A percentile compares a stretch with the other conserved stretches of the same genome.
Evolutionary conservation across 2,797 vertebrate genomes (phyloP).

Genomic region (Sphaeramia orbicularis): DNA sequence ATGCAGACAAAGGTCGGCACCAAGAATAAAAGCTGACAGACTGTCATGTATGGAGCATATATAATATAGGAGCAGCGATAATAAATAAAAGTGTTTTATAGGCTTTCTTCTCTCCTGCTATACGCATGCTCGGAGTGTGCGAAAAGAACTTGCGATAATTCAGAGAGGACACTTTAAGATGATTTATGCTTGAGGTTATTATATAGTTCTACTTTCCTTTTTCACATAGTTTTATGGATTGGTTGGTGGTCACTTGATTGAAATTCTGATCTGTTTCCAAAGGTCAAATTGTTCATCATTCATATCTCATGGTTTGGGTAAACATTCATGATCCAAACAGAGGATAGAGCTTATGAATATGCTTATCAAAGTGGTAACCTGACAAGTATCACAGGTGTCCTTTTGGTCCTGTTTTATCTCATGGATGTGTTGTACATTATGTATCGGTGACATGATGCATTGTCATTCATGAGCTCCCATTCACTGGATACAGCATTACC

Average conservation of each 20-base stretch:
- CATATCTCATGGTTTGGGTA: constrained; percentile 78
- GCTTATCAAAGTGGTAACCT: constrained; percentile 59
- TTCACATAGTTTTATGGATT: constrained; percentile 73
- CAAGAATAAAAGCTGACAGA: constrained; percentile 85
- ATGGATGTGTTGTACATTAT: constrained; percentile 29
- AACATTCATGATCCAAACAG: constrained; percentile 63
- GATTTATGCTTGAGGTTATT: constrained; percentile 38
- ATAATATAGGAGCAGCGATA: constrained; percentile 21
- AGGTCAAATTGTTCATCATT: constrained; percentile 87
- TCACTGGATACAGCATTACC: constrained; percentile 16
- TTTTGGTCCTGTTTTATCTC: constrained; percentile 44
- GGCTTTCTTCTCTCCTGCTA: constrained; percentile 8
- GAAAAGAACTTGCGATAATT: constrained; percentile 18
- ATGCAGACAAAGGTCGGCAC: constrained; percentile 89
- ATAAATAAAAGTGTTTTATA: constrained; percentile 38
- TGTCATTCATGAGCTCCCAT: constrained; percentile 57
- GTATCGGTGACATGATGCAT: constrained; percentile 37
- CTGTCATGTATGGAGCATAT: constrained; percentile 61
- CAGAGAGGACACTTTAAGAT: constrained; percentile 5
- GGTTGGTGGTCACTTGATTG: constrained; percentile 78
- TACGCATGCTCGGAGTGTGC: constrained; percentile 6
- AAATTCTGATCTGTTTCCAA: constrained; percentile 82
- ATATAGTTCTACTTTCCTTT: constrained; percentile 29
- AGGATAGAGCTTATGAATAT: constrained; percentile 75
- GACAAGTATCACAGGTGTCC: constrained; percentile 64